Conservation (phyloP, 2,113 vertebrate genomes). For the Hydrochoerus hydrochaeris region DNA sequence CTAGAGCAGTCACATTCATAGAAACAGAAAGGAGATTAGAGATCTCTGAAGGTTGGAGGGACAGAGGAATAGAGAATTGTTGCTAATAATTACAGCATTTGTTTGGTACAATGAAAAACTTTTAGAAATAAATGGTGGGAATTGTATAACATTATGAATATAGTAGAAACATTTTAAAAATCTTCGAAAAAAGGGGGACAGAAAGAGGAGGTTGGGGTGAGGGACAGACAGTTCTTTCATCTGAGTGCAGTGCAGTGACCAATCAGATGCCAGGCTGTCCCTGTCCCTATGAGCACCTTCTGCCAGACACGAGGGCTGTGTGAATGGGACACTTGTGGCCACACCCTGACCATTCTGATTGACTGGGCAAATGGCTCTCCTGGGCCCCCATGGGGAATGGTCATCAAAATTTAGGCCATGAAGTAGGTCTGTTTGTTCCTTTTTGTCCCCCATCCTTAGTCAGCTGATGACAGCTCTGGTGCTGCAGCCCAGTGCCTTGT, state of each 20-base stretch:
- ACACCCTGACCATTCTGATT: constrained; percentile 50
- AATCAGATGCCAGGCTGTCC: constrained; percentile 40
- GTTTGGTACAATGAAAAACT: constrained; percentile 2
- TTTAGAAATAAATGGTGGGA: constrained; percentile 24
- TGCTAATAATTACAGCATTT: not conserved
- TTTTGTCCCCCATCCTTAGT: constrained; percentile 27
- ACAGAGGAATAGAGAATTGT: not conserved
- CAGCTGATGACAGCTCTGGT: constrained; percentile 55
- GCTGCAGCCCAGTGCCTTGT: not conserved
- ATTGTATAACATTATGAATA: not conserved
- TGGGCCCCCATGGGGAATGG: constrained; percentile 5
- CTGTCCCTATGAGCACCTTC: not conserved
- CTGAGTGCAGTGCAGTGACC: not conserved
- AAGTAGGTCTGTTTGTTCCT: constrained; percentile 39
- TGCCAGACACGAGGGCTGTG: constrained; percentile 6
- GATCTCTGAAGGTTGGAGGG: not conserved
- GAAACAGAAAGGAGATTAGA: not conserved
- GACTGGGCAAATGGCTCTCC: constrained; percentile 40
- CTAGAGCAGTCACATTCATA: not conserved
- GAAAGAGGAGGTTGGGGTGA: not conserved
- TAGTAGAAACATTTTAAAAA: not conserved
- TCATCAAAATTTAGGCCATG: constrained; percentile 61
- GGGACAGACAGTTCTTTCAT: constrained; percentile 36
- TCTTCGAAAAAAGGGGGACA: not conserved
- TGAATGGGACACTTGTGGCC: constrained; percentile 51